These are phyloP conservation scores for Eristalinus aeneus DNA, from an alignment of 2,888 invertebrate genomes.

Conservation along the genomic window DNA sequence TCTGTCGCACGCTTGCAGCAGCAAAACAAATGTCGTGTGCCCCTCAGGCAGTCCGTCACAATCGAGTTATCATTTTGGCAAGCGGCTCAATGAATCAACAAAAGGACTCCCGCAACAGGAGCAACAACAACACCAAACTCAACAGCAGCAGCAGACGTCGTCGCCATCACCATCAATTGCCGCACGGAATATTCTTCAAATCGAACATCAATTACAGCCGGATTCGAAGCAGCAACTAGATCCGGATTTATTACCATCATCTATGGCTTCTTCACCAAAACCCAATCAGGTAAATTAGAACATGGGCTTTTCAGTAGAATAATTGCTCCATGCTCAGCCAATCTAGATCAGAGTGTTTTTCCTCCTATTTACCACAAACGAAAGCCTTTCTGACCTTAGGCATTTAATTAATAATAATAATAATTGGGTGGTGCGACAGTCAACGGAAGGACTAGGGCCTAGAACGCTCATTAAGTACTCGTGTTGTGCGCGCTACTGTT, in stretches of 20 bases:
- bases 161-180: neutral
- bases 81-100: slow-evolving; percentile 54
- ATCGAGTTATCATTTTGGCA: slow-evolving; percentile 51
- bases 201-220: slow-evolving; percentile 35
- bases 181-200: slow-evolving; percentile 24
- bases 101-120: slow-evolving; percentile 40
- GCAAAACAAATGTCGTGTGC: slow-evolving; percentile 25
- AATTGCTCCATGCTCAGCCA: too few relatives aligned
- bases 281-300: slow-evolving; percentile 67
- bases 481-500: too few relatives aligned
- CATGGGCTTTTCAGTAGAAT: too few relatives aligned
- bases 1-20: neutral
- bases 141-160: slow-evolving; percentile 31
- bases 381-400: too few relatives aligned
- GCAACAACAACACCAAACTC: slow-evolving; percentile 10
- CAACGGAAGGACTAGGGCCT: too few relatives aligned
- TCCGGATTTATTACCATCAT: slow-evolving; percentile 33
- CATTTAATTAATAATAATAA: too few relatives aligned
- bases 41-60: slow-evolving; percentile 10
- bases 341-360: too few relatives aligned
- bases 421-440: too few relatives aligned
- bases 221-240: slow-evolving; percentile 34
- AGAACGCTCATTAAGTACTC: too few relatives aligned
- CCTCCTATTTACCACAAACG: too few relatives aligned
- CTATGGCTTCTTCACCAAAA: slow-evolving; percentile 50